phyloP scores from a whole-genome alignment of 2,113 vertebrate species.

The Pelusios castaneus region DNA sequence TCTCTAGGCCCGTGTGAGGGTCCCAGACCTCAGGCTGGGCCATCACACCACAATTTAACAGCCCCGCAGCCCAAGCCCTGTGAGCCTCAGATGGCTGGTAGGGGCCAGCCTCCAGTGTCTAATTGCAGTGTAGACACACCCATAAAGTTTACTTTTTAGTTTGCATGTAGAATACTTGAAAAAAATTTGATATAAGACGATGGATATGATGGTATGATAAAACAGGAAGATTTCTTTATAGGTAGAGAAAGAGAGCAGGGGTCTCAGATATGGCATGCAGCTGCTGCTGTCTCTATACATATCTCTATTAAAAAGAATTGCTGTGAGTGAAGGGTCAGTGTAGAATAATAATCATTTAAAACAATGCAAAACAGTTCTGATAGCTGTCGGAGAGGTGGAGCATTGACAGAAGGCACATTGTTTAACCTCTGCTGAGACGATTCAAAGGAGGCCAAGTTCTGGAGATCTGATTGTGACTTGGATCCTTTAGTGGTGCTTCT shows the following conservation, averaged over 20 bases:
- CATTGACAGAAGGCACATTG: fast-evolving
- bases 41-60: too few relatives aligned
- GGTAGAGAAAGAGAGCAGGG: not conserved
- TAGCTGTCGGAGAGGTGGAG: not conserved
- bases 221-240: not conserved
- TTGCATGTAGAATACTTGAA: not conserved
- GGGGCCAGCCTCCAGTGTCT: not conserved
- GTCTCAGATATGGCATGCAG: not conserved
- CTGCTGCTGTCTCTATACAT: not conserved
- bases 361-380: not conserved
- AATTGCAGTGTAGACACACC: not conserved
- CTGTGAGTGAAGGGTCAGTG: not conserved
- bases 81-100: not conserved
- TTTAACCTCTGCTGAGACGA: not conserved
- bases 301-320: not conserved
- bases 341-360: not conserved
- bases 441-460: not conserved
- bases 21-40: not conserved
- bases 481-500: not conserved
- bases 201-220: not conserved
- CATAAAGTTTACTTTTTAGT: not conserved
- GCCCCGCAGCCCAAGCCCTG: too few relatives aligned
- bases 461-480: not conserved
- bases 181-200: not conserved
- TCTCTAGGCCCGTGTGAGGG: too few relatives aligned